Evolutionary conservation across 2,888 invertebrate genomes (phyloP).

Genomic region (Helicoverpa assulta): DNA sequence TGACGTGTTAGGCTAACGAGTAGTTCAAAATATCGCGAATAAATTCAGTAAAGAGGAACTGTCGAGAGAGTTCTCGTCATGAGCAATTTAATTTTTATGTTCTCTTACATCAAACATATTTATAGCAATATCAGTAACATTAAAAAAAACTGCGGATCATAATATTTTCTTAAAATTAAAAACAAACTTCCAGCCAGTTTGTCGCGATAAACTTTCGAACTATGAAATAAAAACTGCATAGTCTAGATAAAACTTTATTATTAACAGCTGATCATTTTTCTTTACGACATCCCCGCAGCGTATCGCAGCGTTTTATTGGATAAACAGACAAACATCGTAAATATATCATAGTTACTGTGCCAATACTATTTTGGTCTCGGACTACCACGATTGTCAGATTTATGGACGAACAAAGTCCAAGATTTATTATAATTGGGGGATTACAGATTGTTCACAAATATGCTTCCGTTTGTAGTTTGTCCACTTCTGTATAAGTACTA

Average conservation of each 20-base stretch:
- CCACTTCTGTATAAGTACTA: too few species aligned
- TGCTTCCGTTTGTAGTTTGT: too few species aligned
- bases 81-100: too few species aligned
- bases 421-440: slow-evolving; percentile 1
- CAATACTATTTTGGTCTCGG: slow-evolving; percentile 74
- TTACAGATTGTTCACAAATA: background rate
- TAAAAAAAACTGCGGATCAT: background rate
- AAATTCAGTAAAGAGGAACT: too few species aligned
- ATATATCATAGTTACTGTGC: slow-evolving; percentile 71
- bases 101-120: too few species aligned
- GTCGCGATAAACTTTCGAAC: background rate
- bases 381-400: slow-evolving; percentile 52
- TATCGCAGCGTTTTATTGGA: slow-evolving; percentile 58
- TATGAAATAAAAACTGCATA: slow-evolving; percentile 3
- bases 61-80: too few species aligned
- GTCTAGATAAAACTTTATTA: slow-evolving; percentile 52
- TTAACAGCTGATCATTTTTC: slow-evolving; percentile 45
- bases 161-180: background rate
- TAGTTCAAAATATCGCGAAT: too few species aligned
- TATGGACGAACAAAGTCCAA: slow-evolving; percentile 35
- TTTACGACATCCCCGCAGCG: slow-evolving; percentile 51
- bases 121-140: too few species aligned
- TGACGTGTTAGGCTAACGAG: too few species aligned
- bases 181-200: background rate
- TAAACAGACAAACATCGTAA: slow-evolving; percentile 76